Evolutionary conservation across 1,140 invertebrate genomes (phyloP).

Genomic region (Dolichoris vasculosae): DNA sequence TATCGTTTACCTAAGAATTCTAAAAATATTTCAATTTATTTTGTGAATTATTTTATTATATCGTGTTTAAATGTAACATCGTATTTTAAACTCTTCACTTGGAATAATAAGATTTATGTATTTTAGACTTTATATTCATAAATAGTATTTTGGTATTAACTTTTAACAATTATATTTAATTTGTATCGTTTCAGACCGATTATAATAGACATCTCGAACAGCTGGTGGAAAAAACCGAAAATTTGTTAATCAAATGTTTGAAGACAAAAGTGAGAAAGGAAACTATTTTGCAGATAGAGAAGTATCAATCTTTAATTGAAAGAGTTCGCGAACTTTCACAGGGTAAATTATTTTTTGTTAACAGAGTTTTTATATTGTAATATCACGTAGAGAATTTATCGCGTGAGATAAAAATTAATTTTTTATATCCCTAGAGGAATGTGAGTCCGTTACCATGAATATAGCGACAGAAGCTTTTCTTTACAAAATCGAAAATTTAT

Average conservation of each 20-base stretch:
- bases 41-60: too few species aligned
- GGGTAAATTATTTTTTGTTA: constrained; percentile 55
- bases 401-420: constrained; percentile 24
- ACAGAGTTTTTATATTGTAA: neutral
- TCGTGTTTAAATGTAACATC: too few species aligned
- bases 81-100: too few species aligned
- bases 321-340: constrained; percentile 58
- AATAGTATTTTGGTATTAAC: too few species aligned
- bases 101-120: too few species aligned
- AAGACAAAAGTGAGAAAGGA: constrained; percentile 57
- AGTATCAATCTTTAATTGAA: constrained; percentile 63
- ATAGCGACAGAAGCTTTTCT: constrained; percentile 76
- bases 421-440: constrained; percentile 55
- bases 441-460: constrained; percentile 68
- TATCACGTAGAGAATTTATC: neutral
- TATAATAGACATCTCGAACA: constrained; percentile 83
- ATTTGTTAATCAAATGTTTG: constrained; percentile 59
- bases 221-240: constrained; percentile 65
- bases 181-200: constrained; percentile 77
- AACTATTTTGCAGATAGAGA: constrained; percentile 58
- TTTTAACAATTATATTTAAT: neutral
- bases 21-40: too few species aligned
- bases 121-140: too few species aligned
- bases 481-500: constrained; percentile 68
- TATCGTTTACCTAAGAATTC: too few species aligned